A percentile compares a stretch with the other conserved stretches of the same genome.
phyloP scores from a whole-genome alignment of 2,888 invertebrate genomes.

The Aphidius colemani region DNA sequence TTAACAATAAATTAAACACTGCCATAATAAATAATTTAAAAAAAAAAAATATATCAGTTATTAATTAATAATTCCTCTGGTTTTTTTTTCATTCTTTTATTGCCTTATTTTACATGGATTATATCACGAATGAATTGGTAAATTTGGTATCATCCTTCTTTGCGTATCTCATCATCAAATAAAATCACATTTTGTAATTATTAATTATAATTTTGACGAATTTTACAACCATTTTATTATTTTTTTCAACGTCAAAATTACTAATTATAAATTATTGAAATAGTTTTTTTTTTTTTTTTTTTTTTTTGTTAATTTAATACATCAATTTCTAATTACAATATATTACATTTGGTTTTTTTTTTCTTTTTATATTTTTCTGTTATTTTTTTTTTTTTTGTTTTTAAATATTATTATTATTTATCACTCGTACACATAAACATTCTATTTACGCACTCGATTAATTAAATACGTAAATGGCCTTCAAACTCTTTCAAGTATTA shows the following conservation, averaged over 20 bases:
- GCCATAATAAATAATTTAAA: no score
- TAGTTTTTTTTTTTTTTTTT: constrained; percentile 26
- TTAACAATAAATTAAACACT: no score
- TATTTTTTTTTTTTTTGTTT: constrained; percentile 7
- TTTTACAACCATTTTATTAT: constrained; percentile 12
- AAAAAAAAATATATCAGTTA: no score
- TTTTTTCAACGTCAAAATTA: constrained; percentile 8
- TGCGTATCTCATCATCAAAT: constrained; percentile 32
- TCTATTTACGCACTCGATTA: neutral
- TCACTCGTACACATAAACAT: neutral
- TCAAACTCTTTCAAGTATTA: no score
- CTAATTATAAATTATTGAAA: constrained; percentile 34
- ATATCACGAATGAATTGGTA: constrained; percentile 53
- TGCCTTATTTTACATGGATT: constrained; percentile 34
- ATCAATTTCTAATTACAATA: constrained; percentile 58
- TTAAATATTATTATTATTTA: constrained; percentile 2
- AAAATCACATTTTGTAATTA: constrained; percentile 38
- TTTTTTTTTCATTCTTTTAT: constrained; percentile 35
- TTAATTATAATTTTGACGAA: constrained; percentile 1
- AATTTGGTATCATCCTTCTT: constrained; percentile 43
- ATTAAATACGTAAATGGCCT: no score
- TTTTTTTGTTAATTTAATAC: constrained; percentile 42
- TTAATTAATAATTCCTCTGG: neutral
- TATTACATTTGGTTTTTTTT: constrained; percentile 45
- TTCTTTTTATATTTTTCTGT: constrained; percentile 8